Evolutionary conservation across 2,113 vertebrate species (phyloP).

Genomic region (Pavo muticus): DNA sequence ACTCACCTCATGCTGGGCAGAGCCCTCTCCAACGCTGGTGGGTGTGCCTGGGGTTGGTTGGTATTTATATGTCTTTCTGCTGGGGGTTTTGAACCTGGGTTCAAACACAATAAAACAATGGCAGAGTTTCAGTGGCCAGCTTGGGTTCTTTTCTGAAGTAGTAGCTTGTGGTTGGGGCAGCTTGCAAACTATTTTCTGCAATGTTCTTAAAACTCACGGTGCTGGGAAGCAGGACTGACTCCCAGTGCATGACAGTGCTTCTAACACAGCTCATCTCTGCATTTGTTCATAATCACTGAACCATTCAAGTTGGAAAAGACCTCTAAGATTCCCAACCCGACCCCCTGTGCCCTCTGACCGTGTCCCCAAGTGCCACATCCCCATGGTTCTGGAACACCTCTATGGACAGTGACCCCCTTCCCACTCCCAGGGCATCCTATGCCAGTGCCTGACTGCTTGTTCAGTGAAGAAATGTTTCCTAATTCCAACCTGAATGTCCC

Average conservation of each 20-base stretch:
- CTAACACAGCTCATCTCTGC: rapidly evolving
- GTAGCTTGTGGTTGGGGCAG: rapidly evolving
- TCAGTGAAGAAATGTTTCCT: too few species aligned
- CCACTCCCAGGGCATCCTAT: too few species aligned
- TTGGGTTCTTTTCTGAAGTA: not conserved
- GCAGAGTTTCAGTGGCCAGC: not conserved
- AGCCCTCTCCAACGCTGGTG: not conserved
- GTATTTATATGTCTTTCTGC: slow-evolving; percentile 37
- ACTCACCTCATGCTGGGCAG: rapidly evolving
- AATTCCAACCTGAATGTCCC: too few species aligned
- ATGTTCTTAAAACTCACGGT: rapidly evolving
- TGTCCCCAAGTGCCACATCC: too few species aligned
- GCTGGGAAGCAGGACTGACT: not conserved
- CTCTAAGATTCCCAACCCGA: not conserved
- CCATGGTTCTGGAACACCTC: too few species aligned
- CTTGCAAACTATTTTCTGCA: rapidly evolving
- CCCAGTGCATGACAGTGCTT: rapidly evolving
- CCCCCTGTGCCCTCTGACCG: not conserved
- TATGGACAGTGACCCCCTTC: too few species aligned
- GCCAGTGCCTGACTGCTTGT: too few species aligned
- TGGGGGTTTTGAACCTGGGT: not conserved
- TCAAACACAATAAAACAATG: slow-evolving; percentile 30
- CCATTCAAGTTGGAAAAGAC: too few species aligned
- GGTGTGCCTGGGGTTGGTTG: not conserved
- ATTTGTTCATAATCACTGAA: too few species aligned